Base-by-base conservation (phyloP, 1,140 invertebrate genomes). In the Bursaphelenchus mucronatus region DNA sequence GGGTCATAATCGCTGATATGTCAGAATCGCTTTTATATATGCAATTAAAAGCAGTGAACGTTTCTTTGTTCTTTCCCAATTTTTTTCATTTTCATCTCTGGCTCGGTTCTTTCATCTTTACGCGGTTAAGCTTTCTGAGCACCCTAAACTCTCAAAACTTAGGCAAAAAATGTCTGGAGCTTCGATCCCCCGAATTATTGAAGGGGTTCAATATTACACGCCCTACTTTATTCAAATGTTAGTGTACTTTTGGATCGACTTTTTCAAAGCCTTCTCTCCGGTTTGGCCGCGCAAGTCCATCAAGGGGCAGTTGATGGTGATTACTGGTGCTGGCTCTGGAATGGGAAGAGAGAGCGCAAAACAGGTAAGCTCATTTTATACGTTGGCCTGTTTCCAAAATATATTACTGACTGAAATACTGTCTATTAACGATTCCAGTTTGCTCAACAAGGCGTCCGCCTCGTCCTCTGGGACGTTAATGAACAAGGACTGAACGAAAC, bases 381-480 rank as follows among this genome's bases (percentile, higher is more conserved):
- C 9, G 9, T 10, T 10, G n/a, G 45, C 9, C 9, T 47, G 9
- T 47, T 47, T 47, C 9, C 9, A 47, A 47, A n/a, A 47, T 10
- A 19, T n/a, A 19, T 49, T 19, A n/a, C 1, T 49, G 40, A 4
- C 21, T 57, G 13, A 17, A 43, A 44, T 13, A 44, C 11, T n/a
- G 11, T 59, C 6, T n/a, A n/a, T 2, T 55, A n/a, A 39, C n/a
- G n/a, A 44, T 55, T 55, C n/a, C n/a, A 61, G 58, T 63, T 63
- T 39, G 58, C 61, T 11, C 13, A 63, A 3, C 61, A 63, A 8
- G 61, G 61, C n/a, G 61, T 63, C 17, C 55, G 58, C 19, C 43
- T 63, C 3, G 30, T 63, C 41, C 58, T 63, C 2, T 63, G 61
- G 61, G 61, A 63, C 58, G 61, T 63, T 3, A 63, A 63, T 30